Conservation (phyloP, 2,797 vertebrate genomes). For the Decapterus maruadsi region DNA sequence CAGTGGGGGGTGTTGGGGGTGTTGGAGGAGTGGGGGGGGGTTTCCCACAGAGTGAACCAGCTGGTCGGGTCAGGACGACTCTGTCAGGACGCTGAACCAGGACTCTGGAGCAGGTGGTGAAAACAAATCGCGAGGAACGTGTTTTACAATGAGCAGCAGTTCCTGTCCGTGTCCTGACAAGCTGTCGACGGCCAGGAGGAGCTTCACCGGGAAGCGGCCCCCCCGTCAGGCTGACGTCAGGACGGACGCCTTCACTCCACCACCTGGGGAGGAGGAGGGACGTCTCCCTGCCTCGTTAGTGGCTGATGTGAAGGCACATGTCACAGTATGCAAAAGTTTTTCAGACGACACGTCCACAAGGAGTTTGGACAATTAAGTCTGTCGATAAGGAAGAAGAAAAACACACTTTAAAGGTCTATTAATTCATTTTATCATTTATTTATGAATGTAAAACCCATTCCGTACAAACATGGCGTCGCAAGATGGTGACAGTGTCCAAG, state of each 20-base stretch:
- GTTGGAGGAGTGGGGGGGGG: background rate
- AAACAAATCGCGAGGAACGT: slow-evolving; percentile 23
- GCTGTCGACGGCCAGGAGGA: slow-evolving; percentile 9
- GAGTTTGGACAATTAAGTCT: too few relatives aligned
- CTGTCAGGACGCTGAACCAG: slow-evolving; percentile 28
- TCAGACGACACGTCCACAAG: too few relatives aligned
- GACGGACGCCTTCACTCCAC: background rate
- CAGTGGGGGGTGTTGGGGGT: too few relatives aligned
- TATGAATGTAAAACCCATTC: too few relatives aligned
- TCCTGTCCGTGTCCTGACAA: slow-evolving; percentile 30
- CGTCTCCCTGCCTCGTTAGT: background rate
- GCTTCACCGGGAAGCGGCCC: slow-evolving; percentile 13
- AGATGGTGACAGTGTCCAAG: too few relatives aligned
- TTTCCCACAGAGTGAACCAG: slow-evolving; percentile 39
- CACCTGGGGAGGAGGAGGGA: background rate
- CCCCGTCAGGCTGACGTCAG: background rate
- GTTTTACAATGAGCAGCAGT: slow-evolving; percentile 20
- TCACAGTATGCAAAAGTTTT: too few relatives aligned
- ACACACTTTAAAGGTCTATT: too few relatives aligned
- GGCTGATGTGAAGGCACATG: background rate
- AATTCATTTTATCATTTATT: too few relatives aligned
- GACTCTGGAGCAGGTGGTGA: slow-evolving; percentile 21
- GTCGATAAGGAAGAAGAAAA: too few relatives aligned
- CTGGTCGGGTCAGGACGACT: slow-evolving; percentile 15
- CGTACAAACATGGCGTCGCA: too few relatives aligned